These are phyloP conservation scores for Thyatira batis DNA, from an alignment of 2,888 invertebrate species.

Conservation along the genomic window DNA sequence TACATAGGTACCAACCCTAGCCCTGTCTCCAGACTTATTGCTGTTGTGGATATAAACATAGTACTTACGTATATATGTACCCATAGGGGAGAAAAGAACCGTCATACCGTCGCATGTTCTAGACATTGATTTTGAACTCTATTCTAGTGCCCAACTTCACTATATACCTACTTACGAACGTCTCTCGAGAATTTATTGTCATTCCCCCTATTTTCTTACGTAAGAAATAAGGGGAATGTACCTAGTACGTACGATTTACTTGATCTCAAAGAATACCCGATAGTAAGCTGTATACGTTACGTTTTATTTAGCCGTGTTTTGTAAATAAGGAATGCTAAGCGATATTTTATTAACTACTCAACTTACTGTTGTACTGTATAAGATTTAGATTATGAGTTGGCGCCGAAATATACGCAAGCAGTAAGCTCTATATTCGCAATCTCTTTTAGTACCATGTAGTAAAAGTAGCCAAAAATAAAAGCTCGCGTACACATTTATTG, in stretches of 20 bases:
- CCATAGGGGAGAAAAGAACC: background rate
- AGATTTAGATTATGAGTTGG: constrained; percentile 49
- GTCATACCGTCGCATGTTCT: background rate
- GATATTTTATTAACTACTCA: constrained; percentile 57
- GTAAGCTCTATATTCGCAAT: constrained; percentile 34
- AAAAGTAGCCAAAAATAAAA: constrained; percentile 47
- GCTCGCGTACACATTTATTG: constrained; percentile 40
- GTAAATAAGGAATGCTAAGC: constrained; percentile 48
- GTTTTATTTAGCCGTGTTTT: constrained; percentile 47
- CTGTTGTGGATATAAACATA: too few relatives aligned
- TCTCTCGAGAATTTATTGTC: background rate
- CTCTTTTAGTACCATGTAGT: constrained; percentile 44
- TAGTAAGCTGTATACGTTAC: constrained; percentile 43
- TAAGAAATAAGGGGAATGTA: background rate
- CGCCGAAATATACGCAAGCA: constrained; percentile 35
- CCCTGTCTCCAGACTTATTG: background rate
- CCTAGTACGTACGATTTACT: too few relatives aligned
- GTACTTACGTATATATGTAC: background rate
- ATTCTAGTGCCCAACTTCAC: background rate
- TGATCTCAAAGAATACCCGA: constrained; percentile 33
- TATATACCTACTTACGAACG: background rate
- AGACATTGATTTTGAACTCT: background rate
- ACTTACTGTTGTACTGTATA: constrained; percentile 44
- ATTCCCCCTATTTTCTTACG: background rate
- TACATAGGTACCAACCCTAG: background rate